phyloP scores from a whole-genome alignment of 2,113 vertebrate species.

The Callopanchax toddi region DNA sequence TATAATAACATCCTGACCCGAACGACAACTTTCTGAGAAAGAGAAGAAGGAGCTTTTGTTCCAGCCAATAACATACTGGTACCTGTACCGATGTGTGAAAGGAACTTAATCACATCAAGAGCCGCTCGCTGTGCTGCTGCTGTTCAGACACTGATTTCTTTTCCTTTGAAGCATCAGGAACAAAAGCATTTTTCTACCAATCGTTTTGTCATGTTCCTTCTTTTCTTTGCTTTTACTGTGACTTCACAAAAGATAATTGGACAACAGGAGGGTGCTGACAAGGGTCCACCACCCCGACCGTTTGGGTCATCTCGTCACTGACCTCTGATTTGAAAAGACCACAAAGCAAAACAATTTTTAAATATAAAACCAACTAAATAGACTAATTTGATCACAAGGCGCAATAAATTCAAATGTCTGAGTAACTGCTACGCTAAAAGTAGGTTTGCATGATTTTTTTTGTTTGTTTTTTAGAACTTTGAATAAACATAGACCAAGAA shows the following conservation, averaged over 20 bases:
- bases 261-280: slow-evolving; percentile 1
- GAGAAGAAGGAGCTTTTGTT: slow-evolving; percentile 7
- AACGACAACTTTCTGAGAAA: slow-evolving; percentile 32
- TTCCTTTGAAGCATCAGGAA: slow-evolving; percentile 35
- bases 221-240: slow-evolving; percentile 8
- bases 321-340: not conserved
- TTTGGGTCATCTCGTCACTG: not conserved
- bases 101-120: slow-evolving; percentile 35
- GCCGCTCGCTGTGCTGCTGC: slow-evolving; percentile 15
- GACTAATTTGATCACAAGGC: not conserved
- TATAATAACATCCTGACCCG: slow-evolving; percentile 58
- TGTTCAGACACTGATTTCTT: slow-evolving; percentile 18
- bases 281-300: not conserved
- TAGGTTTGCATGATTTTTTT: too few species aligned
- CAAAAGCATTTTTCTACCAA: slow-evolving; percentile 22
- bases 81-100: slow-evolving; percentile 64
- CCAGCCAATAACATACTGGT: slow-evolving; percentile 31
- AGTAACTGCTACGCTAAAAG: too few species aligned
- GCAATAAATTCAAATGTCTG: too few species aligned
- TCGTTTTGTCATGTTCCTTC: slow-evolving; percentile 26
- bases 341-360: not conserved
- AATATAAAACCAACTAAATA: too few species aligned
- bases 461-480: too few species aligned
- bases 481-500: slow-evolving; percentile 2
- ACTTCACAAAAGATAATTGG: slow-evolving; percentile 15